Evolutionary conservation across 2,113 vertebrate genomes (phyloP), one percentile per base, ranked within the genome.

Genomic region (Pampusana beccarii): DNA sequence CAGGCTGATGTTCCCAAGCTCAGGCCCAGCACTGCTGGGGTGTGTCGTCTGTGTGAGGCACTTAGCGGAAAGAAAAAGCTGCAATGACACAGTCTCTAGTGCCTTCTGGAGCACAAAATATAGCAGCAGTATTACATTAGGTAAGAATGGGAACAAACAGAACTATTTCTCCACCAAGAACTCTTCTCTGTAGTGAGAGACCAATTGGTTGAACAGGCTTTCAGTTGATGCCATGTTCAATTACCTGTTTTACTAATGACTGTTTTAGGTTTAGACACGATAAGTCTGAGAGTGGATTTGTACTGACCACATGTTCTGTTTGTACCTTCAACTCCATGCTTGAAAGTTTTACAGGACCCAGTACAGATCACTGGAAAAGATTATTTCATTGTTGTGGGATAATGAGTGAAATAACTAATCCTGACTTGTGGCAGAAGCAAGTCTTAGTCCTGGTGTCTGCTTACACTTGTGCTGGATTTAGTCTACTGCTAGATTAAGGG

Each of bases 1-100:
- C 54, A 51, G 77, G 83, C 62, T 34, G 87, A 94, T 93, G 92
- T 98, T 98, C 98, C 97, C 97, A 98, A 96, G 95, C 97, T 95
- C 92, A 56, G 95, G 58, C 84, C 89, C 91, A 92, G 62, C 57
- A 21, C 83, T 91, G 28, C 65, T 87, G 65, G 96, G 98, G 97
- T 40, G 95, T 96, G 96, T 97, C 97, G 88, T 94, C 87, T 65
- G 57, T 34, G 56, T 82, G 91, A 88, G 57, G 57, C 51, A 58
- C 66, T 91, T 42, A 69, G 91, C 3, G 13, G 88, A 93, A 85
- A 96, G 96, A 92, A 92, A 85, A 93, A 80, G 70, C 86, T 92
- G 86, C 10, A 13, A 86, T 73, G 83, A 70, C 67, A 54, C 33
- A 46, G 70, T 24, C 90, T 92, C 69, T 73, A 54, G 51, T 64